Evolutionary conservation across 2,113 vertebrate species (phyloP).

Genomic region (Lipophrys pholis): DNA sequence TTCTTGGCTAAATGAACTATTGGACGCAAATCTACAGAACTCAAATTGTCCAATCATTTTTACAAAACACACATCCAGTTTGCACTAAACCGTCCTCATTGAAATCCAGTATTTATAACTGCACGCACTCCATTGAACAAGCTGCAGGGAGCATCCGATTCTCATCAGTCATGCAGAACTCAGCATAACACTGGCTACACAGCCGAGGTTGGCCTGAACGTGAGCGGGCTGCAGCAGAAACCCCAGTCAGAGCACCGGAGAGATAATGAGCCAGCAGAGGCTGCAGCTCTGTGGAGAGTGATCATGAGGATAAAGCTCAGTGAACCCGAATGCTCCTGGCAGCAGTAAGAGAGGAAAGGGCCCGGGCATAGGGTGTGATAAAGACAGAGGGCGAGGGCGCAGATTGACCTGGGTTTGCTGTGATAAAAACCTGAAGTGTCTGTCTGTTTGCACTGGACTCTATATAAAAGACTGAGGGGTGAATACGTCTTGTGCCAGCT

Average conservation of each 20-base stretch:
- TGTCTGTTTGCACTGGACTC: slow-evolving; percentile 22
- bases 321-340: slow-evolving; percentile 61
- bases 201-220: slow-evolving; percentile 26
- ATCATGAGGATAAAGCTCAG: slow-evolving; percentile 64
- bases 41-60: no score
- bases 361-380: slow-evolving; percentile 41
- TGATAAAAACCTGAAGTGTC: slow-evolving; percentile 19
- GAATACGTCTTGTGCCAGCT: slow-evolving; percentile 24
- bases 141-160: no score
- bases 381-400: slow-evolving; percentile 41
- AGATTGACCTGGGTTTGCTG: slow-evolving; percentile 44
- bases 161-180: no score
- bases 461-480: slow-evolving; percentile 35
- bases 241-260: slow-evolving; percentile 42
- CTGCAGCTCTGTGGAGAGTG: slow-evolving; percentile 47
- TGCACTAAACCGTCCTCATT: no score
- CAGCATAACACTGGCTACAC: not conserved
- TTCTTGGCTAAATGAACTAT: no score
- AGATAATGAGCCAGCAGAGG: slow-evolving; percentile 53
- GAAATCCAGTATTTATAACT: no score
- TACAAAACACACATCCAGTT: no score
- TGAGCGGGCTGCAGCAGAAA: slow-evolving; percentile 41
- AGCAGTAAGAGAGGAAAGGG: slow-evolving; percentile 51
- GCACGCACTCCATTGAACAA: no score
- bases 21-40: no score